Base-by-base conservation (phyloP, 1,140 invertebrate genomes). In the Drosophila hydei region DNA sequence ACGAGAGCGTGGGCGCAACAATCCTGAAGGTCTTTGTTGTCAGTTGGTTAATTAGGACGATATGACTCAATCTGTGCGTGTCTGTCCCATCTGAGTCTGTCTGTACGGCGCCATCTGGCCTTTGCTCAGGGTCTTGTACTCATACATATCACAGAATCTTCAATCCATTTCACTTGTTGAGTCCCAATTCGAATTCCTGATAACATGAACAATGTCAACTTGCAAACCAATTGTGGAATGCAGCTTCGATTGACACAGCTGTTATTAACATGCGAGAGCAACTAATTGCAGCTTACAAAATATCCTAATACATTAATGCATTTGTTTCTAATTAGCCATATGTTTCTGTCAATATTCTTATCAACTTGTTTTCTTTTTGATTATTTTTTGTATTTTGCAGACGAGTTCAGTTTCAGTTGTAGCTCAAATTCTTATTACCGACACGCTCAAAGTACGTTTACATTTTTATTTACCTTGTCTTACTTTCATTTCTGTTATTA, bases 381-480 rank as follows among this genome's bases (percentile, higher is more conserved):
- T 25, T 75, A 23, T 61, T 51, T 76, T 68, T 63, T 75, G 38
- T 81, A 74, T 87, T 88, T 87, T 87, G 60, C 81, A 87, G 81
- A 70, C 77, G 59, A 79, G 76, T 67, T 87, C 81, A 72, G 81
- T 70, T 70, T 87, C 81, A 80, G 83, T 87, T 72, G 81, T 87
- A 81, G 87, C 83, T 77, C 74, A 87, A 72, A 87, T 87, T 75
- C 83, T 87, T 62, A 87, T 88, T 48, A 77, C 70, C 83, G 75
- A 81, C 83, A 87, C 83, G 75, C 77, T 83, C 77, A 87, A 87
- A 87, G 81, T 87, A 87, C 70, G 78, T 87, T 77, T 74, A 72
- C 42, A 42, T 80, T 75, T 61, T 54, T 60, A 76, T 65, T 60
- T 72, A 54, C 38, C 16, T 42, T 42, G n/a, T 8, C 7, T 42